Conservation (phyloP, 2,888 invertebrate genomes). For the Epicampocera succincta region DNA sequence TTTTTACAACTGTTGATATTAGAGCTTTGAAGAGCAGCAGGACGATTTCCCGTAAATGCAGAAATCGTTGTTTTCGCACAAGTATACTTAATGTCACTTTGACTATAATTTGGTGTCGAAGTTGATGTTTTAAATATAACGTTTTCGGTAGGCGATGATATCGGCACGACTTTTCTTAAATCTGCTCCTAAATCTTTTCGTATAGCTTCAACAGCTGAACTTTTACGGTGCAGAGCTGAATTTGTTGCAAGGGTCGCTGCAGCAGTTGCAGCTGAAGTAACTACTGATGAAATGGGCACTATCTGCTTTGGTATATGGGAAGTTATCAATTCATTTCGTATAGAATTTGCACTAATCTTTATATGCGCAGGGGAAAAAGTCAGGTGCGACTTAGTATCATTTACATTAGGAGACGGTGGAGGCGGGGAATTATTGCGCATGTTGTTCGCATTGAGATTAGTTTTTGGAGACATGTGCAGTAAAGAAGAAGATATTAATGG, state of each 20-base stretch:
- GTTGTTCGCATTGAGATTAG: slow-evolving; percentile 76
- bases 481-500: slow-evolving; percentile 86
- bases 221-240: slow-evolving; percentile 76
- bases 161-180: slow-evolving; percentile 77
- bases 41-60: slow-evolving; percentile 35
- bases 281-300: slow-evolving; percentile 74
- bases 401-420: slow-evolving; percentile 85
- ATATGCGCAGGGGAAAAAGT: slow-evolving; percentile 88
- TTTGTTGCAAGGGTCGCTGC: slow-evolving; percentile 77
- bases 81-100: slow-evolving; percentile 58
- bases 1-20: slow-evolving; percentile 34
- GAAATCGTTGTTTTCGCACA: slow-evolving; percentile 50
- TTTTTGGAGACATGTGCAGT: slow-evolving; percentile 76
- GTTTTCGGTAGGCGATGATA: slow-evolving; percentile 62
- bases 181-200: slow-evolving; percentile 86
- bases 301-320: slow-evolving; percentile 78
- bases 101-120: slow-evolving; percentile 63
- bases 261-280: slow-evolving; percentile 73
- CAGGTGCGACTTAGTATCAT: slow-evolving; percentile 85
- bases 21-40: slow-evolving; percentile 24
- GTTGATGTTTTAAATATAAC: slow-evolving; percentile 63
- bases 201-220: slow-evolving; percentile 82
- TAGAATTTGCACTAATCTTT: slow-evolving; percentile 82
- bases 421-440: slow-evolving; percentile 80
- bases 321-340: slow-evolving; percentile 76